Conservation (phyloP, 2,113 vertebrate genomes). For the Lophochroa leadbeateri region DNA sequence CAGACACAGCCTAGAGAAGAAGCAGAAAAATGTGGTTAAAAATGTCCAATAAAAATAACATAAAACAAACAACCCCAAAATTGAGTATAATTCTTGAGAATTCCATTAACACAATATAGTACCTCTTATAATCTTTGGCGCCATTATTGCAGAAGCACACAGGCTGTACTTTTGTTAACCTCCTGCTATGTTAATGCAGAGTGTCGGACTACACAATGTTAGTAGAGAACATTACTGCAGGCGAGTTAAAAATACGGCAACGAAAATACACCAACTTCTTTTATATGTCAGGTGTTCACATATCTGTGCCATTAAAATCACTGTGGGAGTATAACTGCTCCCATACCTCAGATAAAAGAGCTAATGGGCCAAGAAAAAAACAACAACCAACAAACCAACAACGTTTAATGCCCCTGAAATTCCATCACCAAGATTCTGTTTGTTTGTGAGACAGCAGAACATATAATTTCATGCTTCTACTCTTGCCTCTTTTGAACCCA, state of each 20-base stretch:
- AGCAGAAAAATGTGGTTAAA: slow-evolving; percentile 40
- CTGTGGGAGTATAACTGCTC: neutral
- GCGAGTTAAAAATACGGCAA: neutral
- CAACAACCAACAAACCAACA: neutral
- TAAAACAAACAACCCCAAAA: neutral
- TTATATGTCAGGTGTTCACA: neutral
- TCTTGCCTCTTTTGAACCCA: neutral
- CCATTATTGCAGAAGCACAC: neutral
- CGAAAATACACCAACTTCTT: neutral
- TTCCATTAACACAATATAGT: neutral
- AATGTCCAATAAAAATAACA: neutral
- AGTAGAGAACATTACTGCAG: neutral
- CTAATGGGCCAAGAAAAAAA: neutral
- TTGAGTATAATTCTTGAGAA: neutral
- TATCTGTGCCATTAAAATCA: neutral
- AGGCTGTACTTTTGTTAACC: neutral
- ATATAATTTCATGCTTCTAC: neutral
- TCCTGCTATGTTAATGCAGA: neutral
- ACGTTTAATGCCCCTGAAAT: neutral
- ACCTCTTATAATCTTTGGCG: neutral
- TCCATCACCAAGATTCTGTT: neutral
- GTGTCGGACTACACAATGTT: neutral
- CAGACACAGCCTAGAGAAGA: slow-evolving; percentile 75
- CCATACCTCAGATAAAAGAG: neutral
- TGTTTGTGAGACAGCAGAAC: neutral